Evolutionary conservation across 2,797 vertebrate species (phyloP), one percentile per base, ranked within the genome.

Genomic region (Xerus rutilus): DNA sequence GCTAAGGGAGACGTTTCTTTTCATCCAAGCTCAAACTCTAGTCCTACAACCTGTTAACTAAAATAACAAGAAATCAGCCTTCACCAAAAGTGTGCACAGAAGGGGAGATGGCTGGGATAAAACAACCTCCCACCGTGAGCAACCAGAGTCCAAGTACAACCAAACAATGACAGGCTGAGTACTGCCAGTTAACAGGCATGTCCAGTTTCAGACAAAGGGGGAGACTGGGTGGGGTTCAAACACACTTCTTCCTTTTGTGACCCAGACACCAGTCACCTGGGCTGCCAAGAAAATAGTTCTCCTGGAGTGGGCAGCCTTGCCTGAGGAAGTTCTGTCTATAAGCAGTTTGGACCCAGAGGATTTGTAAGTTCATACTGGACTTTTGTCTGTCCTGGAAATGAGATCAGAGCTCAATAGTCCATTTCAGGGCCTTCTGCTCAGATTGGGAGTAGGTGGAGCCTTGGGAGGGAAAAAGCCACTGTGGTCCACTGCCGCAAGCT

Each of bases 261-360:
- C 45, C 39, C 25, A 12, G 3, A 74, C 45, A 20, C 35, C 67
- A 70, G 4, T 54, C 49, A 47, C 64, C 49, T 65, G 79, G 39
- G 32, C 62, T 86, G 70, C 43, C 82, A 78, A 89, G 39, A 79
- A 82, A 83, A 82, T 20, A 2, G 30, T 47, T 85, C 65, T 62
- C 54, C 35, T 90, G 30, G 30, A 64, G 52, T 12, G 39, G 67
- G n/a, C 62, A 77, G 43, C 43, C 59, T 83, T 86, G 62, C 69
- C 78, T 65, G 49, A 67, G 17, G 35, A 73, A 89, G 54, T 69
- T 83, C 9, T 4, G 21, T 57, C 65, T 84, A 11, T 49, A 72
- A 84, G 11, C 69, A 86, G 83, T 89, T 49, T 8, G 39, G 43
- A 82, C 14, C 23, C 30, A 28, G 18, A 12, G 39, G 49, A 30